Percentiles rank a stretch among this genome's conserved stretches.
phyloP scores from a whole-genome alignment of 1,140 invertebrate genomes.

The Bombus cullumanus region DNA sequence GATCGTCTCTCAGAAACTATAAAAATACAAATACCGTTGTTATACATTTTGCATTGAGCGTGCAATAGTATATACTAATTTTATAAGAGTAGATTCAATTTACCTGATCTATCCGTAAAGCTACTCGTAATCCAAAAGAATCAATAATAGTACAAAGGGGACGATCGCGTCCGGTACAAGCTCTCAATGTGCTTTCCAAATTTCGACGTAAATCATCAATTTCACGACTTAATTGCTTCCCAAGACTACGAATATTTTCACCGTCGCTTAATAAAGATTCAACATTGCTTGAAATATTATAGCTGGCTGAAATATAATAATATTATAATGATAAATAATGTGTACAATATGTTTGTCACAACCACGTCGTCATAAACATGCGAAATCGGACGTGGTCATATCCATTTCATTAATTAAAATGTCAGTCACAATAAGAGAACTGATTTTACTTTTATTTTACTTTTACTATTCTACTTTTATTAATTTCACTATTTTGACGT shows the following conservation, averaged over 20 bases:
- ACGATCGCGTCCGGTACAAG: conserved; percentile 84
- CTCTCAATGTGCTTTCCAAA: conserved; percentile 84
- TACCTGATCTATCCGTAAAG: conserved; percentile 79
- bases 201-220: conserved; percentile 84
- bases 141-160: conserved; percentile 87
- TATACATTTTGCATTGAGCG: not conserved
- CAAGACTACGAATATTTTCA: conserved; percentile 83
- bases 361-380: too few species aligned
- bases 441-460: too few species aligned
- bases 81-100: conserved; percentile 48
- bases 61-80: not conserved
- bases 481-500: not conserved
- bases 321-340: not conserved
- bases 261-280: conserved; percentile 81
- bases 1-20: conserved; percentile 78
- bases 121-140: conserved; percentile 84
- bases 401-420: not conserved
- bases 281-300: conserved; percentile 81
- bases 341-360: not conserved
- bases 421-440: not conserved
- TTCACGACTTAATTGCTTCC: conserved; percentile 83
- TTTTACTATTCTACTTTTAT: not conserved
- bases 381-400: not conserved
- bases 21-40: conserved; percentile 26
- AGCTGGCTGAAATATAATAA: conserved; percentile 75